These are phyloP conservation scores for Bos javanicus DNA, from an alignment of 2,113 vertebrate species.

Conservation along the genomic window DNA sequence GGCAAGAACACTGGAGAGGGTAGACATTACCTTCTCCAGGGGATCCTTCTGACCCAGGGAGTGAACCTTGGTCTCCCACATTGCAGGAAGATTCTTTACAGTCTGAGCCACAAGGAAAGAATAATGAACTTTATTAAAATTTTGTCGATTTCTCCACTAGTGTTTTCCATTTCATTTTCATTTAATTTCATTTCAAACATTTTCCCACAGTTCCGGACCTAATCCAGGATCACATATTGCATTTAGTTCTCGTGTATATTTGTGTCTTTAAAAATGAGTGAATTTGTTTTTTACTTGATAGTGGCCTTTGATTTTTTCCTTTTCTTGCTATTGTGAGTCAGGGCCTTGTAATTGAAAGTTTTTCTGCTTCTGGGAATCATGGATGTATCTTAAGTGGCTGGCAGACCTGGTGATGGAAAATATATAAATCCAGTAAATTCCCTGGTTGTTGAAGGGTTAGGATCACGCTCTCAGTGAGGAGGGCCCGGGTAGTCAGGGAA, in stretches of 20 bases:
- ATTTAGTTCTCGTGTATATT: neutral
- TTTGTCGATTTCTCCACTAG: neutral
- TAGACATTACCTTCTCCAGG: neutral
- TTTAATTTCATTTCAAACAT: neutral
- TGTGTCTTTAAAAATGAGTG: neutral
- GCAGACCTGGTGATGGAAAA: neutral
- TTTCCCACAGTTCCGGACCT: neutral
- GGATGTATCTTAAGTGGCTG: neutral
- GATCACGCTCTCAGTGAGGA: neutral
- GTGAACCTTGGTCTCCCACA: neutral
- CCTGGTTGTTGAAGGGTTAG: neutral
- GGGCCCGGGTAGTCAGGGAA: neutral
- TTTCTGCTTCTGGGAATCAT: neutral
- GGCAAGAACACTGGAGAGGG: neutral
- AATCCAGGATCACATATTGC: neutral
- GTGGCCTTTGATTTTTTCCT: neutral
- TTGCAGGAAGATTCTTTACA: neutral
- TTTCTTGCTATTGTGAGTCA: neutral
- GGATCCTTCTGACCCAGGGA: neutral
- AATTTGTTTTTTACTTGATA: neutral
- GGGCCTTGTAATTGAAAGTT: neutral
- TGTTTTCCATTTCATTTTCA: neutral
- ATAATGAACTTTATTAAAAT: neutral
- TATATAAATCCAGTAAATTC: neutral
- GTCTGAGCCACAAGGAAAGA: neutral